These are phyloP conservation scores for Octodon degus DNA, from an alignment of 2,113 vertebrate genomes.

Conservation along the genomic window DNA sequence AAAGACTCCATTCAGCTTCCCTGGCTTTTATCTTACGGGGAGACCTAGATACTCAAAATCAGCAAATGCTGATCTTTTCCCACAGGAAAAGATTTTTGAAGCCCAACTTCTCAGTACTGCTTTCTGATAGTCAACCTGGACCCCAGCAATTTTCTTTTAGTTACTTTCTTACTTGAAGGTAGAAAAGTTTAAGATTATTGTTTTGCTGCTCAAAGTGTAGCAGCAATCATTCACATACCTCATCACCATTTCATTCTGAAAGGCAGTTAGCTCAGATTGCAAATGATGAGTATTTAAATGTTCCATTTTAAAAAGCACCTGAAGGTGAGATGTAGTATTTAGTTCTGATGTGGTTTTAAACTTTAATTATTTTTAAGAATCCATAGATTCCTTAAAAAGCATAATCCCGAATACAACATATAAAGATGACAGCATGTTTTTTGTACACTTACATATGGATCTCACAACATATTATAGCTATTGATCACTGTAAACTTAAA, in stretches of 20 bases:
- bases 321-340: background rate
- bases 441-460: conserved; percentile 40
- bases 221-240: background rate
- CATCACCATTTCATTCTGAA: conserved; percentile 32
- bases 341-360: background rate
- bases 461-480: conserved; percentile 50
- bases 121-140: conserved; percentile 22
- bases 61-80: background rate
- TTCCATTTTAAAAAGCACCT: background rate
- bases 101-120: background rate
- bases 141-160: background rate
- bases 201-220: background rate
- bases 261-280: background rate
- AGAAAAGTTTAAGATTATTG: conserved; percentile 11
- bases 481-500: conserved; percentile 65
- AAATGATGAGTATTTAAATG: conserved; percentile 46
- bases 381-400: conserved; percentile 25
- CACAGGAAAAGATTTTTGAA: background rate
- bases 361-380: conserved; percentile 46
- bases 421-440: conserved; percentile 41
- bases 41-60: conserved; percentile 5
- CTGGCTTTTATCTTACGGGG: background rate
- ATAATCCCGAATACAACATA: conserved; percentile 49
- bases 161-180: conserved; percentile 13
- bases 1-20: conserved; percentile 11